Evolutionary conservation across 2,113 vertebrate species (phyloP).

Genomic region (Blennius ocellaris): DNA sequence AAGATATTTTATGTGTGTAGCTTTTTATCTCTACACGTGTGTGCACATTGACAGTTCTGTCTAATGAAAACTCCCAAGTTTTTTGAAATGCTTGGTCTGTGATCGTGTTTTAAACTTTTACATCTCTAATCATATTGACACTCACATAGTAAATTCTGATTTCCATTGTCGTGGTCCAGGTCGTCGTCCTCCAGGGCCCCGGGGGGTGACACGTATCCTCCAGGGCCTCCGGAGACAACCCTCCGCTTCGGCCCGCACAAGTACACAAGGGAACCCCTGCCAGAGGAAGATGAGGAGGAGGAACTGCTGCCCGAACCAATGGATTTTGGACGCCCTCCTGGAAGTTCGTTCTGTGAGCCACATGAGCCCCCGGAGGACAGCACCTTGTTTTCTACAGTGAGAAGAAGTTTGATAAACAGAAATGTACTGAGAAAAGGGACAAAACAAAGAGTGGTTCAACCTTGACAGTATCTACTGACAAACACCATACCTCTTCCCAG

Average conservation of each 20-base stretch:
- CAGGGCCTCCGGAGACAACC: constrained; percentile 33
- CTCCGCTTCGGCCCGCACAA: constrained; percentile 57
- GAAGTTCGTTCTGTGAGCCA: constrained; percentile 39
- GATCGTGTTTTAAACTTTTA: too few relatives aligned
- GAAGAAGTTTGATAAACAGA: neutral
- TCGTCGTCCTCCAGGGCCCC: constrained; percentile 80
- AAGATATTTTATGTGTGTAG: too few relatives aligned
- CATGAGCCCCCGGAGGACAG: constrained; percentile 37
- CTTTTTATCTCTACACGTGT: too few relatives aligned
- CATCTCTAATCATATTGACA: neutral
- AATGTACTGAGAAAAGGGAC: neutral
- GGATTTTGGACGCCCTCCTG: constrained; percentile 71
- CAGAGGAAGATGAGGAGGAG: constrained; percentile 83
- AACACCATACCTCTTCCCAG: constrained; percentile 76
- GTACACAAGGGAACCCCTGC: constrained; percentile 75
- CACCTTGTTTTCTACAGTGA: constrained; percentile 70
- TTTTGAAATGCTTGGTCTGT: too few relatives aligned
- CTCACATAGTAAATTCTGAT: constrained; percentile 81
- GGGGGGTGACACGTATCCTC: constrained; percentile 47
- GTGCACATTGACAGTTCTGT: too few relatives aligned
- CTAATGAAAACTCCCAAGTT: too few relatives aligned
- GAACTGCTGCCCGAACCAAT: constrained; percentile 78
- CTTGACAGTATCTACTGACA: neutral
- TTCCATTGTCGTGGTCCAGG: constrained; percentile 76
- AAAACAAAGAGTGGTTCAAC: neutral